phyloP scores from a whole-genome alignment of 2,113 vertebrate genomes.

The Lates calcarifer region DNA sequence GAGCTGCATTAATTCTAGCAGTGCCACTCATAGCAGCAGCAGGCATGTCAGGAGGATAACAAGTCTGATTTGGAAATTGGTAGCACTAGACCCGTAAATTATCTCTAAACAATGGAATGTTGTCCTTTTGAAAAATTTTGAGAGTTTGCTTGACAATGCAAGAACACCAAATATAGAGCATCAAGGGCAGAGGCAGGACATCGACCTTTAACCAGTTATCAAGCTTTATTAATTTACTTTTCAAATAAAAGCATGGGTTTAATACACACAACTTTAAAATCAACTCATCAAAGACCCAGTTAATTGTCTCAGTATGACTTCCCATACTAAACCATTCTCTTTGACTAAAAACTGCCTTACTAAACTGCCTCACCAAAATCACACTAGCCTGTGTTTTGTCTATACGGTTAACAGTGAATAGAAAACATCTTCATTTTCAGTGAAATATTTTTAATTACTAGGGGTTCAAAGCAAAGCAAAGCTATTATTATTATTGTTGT shows the following conservation, averaged over 20 bases:
- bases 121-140: constrained; percentile 10
- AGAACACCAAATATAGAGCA: background rate
- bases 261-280: background rate
- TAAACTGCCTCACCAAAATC: background rate
- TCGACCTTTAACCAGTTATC: background rate
- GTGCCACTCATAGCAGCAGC: constrained; percentile 31
- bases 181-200: background rate
- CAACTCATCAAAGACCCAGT: background rate
- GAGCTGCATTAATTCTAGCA: constrained; percentile 37
- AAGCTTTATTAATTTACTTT: background rate
- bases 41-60: constrained; percentile 31
- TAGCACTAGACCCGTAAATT: constrained; percentile 30
- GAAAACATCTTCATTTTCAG: background rate
- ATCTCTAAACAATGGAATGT: constrained; percentile 29
- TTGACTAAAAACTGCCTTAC: background rate
- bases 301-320: background rate
- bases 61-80: constrained; percentile 47
- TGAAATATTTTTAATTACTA: background rate
- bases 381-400: background rate
- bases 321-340: background rate
- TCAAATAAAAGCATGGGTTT: background rate
- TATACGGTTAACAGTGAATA: background rate
- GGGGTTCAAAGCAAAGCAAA: background rate
- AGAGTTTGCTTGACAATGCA: constrained; percentile 1
- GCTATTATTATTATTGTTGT: no score